These are phyloP conservation scores for Cyrtorhinus lividipennis DNA, from an alignment of 1,140 invertebrate genomes.

Conservation along the genomic window DNA sequence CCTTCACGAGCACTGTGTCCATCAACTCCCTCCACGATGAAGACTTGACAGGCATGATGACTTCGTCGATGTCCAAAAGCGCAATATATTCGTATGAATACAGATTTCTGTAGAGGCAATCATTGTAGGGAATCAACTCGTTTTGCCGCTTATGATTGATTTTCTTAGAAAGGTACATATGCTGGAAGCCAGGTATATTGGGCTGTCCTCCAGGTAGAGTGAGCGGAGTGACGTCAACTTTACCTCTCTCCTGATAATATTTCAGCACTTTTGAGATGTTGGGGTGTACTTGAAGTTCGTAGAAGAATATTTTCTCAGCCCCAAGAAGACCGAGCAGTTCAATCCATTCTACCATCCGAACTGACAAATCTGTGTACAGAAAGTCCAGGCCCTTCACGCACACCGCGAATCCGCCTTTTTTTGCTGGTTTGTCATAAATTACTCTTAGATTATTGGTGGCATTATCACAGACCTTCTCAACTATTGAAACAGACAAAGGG, in stretches of 20 bases:
- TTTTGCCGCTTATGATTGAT: conserved; percentile 85
- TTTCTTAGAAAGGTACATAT: conserved; percentile 77
- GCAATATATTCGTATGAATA: conserved; percentile 82
- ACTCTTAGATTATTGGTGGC: conserved; percentile 77
- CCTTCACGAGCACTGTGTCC: conserved; percentile 50
- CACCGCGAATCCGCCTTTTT: conserved; percentile 68
- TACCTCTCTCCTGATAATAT: conserved; percentile 59
- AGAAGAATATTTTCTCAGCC: conserved; percentile 85
- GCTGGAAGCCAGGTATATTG: conserved; percentile 73
- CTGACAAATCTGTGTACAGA: conserved; percentile 76
- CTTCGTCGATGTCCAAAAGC: conserved; percentile 83
- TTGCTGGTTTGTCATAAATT: conserved; percentile 52
- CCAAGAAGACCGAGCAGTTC: conserved; percentile 73
- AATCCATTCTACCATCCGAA: conserved; percentile 87
- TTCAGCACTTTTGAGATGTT: conserved; percentile 78
- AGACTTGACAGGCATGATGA: conserved; percentile 78
- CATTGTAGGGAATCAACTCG: conserved; percentile 92
- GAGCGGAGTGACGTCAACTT: conserved; percentile 68
- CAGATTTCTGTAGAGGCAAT: conserved; percentile 86
- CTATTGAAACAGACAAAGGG: conserved; percentile 72
- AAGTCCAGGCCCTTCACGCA: conserved; percentile 91
- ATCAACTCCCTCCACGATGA: conserved; percentile 65
- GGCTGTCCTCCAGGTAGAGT: conserved; percentile 83
- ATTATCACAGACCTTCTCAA: conserved; percentile 68
- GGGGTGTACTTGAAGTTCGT: conserved; percentile 75